Evolutionary conservation across 2,888 invertebrate genomes (phyloP), one percentile per base, ranked within the genome.

Genomic region (Caenorhabditis imperialis): DNA sequence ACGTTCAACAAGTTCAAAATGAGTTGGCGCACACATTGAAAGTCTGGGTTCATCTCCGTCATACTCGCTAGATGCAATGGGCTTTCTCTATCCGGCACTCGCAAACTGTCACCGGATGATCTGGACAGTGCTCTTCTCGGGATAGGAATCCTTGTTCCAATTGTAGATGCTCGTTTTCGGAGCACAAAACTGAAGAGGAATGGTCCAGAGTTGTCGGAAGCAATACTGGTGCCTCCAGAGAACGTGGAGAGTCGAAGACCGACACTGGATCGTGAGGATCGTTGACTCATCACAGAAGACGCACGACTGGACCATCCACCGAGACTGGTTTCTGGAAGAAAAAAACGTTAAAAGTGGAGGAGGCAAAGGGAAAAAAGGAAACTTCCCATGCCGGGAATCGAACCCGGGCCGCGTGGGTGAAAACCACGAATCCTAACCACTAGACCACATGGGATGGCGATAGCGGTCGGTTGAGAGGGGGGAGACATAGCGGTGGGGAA

Each of bases 141-240:
- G 18, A 87, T 74, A 0, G 87, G 87, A 48, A 87, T 84, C 7
- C 87, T 62, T 6, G 87, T 87, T 40, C 87, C 88, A 40, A 88
- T 87, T 0, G 88, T 88, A 1, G 88, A 88, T 10, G 88, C 88
- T 27, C 88, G 67, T 75, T 86, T 87, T 40, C 87, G 65, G 14
- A 87, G 65, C 1, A 87, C 86, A 62, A 86, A 88, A 42, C 81
- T 82, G 73, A 88, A 88, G 20, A 88, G 76, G 65, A 88, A 88
- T 7, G 87, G 87, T 4, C 87, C 87, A 14, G 85, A 85, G 42
- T 85, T 88, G 70, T 87, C 87, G 1, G 85, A 85, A 30, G 87
- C 85, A 25, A 87, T 87, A n/a, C 85, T 85, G 3, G 87, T 87
- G 22, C 86, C 82, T 60, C 78, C 85, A 8, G 86, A 87, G 57